Evolutionary conservation across 2,888 invertebrate genomes (phyloP).

Genomic region (Hirtodrosophila histrioides): DNA sequence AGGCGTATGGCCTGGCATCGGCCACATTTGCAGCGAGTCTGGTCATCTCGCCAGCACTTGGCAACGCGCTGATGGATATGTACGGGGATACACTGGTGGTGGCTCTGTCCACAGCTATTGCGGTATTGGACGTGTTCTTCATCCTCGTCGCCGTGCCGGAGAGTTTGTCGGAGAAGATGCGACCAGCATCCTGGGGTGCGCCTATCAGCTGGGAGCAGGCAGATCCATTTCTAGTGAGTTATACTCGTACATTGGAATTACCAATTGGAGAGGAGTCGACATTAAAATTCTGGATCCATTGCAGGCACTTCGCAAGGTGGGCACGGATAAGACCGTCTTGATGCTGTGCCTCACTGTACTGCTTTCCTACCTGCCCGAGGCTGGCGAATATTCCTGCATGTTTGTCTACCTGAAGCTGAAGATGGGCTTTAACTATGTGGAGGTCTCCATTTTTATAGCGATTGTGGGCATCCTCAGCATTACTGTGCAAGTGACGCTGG

Average conservation of each 20-base stretch:
- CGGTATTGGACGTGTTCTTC: constrained; percentile 98
- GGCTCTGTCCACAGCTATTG: constrained; percentile 97
- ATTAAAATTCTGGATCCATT: neutral
- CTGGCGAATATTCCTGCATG: constrained; percentile 99
- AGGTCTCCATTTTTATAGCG: constrained; percentile 99
- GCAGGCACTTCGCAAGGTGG: constrained; percentile 93
- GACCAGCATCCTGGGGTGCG: constrained; percentile 91
- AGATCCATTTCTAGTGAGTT: constrained; percentile 95
- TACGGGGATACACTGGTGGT: constrained; percentile 95
- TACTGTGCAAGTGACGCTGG: constrained; percentile 95
- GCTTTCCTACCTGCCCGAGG: constrained; percentile 98
- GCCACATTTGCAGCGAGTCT: constrained; percentile 99
- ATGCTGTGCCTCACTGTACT: constrained; percentile 99
- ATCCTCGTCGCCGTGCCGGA: constrained; percentile 99
- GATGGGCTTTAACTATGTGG: constrained; percentile 97
- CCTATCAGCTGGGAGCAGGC: constrained; percentile 99
- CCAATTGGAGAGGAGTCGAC: no score
- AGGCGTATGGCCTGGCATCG: constrained; percentile 98
- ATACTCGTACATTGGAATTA: no score
- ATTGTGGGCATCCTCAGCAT: constrained; percentile 98
- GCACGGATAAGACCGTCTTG: constrained; percentile 97
- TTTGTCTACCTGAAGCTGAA: constrained; percentile 99
- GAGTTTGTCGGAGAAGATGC: constrained; percentile 96
- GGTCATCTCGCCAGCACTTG: constrained; percentile 98
- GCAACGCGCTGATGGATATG: constrained; percentile 93